Evolutionary conservation across 2,888 invertebrate genomes (phyloP).

Genomic region (Trissolcus brochymenae): DNA sequence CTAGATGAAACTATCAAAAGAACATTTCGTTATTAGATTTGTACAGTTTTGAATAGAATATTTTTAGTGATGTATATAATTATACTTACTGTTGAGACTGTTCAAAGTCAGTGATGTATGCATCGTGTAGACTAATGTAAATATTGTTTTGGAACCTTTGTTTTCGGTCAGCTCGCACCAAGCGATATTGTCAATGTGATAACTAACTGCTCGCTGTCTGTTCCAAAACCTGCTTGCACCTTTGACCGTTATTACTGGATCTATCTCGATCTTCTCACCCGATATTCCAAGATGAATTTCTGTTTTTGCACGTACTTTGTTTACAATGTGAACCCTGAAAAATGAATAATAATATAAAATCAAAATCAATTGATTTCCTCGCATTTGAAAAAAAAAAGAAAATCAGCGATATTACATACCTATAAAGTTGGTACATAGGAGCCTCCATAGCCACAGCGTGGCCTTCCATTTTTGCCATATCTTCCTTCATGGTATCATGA

Average conservation of each 20-base stretch:
- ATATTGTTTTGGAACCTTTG: conserved; percentile 84
- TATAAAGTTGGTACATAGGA: conserved; percentile 86
- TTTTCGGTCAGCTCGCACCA: conserved; percentile 90
- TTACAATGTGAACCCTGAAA: conserved; percentile 86
- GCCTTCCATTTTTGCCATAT: conserved; percentile 83
- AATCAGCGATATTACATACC: conserved; percentile 61
- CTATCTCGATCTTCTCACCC: conserved; percentile 93
- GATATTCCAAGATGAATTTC: conserved; percentile 92
- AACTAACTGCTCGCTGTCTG: conserved; percentile 87
- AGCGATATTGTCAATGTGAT: conserved; percentile 91
- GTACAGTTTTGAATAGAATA: too few species aligned
- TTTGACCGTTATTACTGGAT: conserved; percentile 81
- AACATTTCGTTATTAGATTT: not conserved
- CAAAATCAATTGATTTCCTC: too few species aligned
- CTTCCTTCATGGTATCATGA: conserved; percentile 70
- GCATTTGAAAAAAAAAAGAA: too few species aligned
- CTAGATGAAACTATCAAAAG: conserved; percentile 64
- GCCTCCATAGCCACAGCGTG: conserved; percentile 90
- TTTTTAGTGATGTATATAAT: not conserved
- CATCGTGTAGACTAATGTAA: conserved; percentile 84
- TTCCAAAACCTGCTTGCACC: conserved; percentile 77
- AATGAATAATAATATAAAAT: not conserved
- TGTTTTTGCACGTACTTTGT: conserved; percentile 88
- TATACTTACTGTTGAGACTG: conserved; percentile 62
- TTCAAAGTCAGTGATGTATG: conserved; percentile 65